Conservation (phyloP, 2,797 vertebrate genomes). For the Meriones psammophilus region DNA sequence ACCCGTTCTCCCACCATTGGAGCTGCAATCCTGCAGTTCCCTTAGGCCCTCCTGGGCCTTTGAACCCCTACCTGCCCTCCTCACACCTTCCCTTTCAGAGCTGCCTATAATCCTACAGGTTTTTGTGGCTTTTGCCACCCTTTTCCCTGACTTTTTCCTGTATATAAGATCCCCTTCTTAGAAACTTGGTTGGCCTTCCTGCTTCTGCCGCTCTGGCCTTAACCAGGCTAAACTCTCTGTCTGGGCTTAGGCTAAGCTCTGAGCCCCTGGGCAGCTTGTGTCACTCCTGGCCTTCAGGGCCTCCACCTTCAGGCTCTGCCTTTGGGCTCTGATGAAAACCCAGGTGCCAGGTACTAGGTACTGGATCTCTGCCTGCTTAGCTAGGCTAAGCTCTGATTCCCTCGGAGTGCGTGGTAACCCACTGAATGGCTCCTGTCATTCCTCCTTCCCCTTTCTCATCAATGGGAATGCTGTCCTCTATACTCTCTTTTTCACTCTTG, state of each 20-base stretch:
- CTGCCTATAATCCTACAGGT: neutral
- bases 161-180: neutral
- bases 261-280: neutral
- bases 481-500: neutral
- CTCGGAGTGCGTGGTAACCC: neutral
- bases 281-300: too few species aligned
- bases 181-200: too few species aligned
- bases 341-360: too few species aligned
- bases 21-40: neutral
- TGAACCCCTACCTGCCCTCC: neutral
- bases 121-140: neutral
- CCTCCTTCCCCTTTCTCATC: neutral
- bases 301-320: too few species aligned
- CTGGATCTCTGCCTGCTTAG: too few species aligned
- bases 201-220: too few species aligned
- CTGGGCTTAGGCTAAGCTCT: neutral
- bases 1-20: neutral
- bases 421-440: neutral
- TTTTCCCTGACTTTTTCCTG: neutral
- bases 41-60: neutral
- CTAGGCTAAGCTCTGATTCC: neutral
- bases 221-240: too few species aligned
- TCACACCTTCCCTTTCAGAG: neutral
- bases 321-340: too few species aligned
- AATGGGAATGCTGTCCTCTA: neutral